A percentile compares a stretch with the other conserved stretches of the same genome.
These are phyloP conservation scores for Ecdyonurus torrentis DNA, from an alignment of 2,888 invertebrate species.

Conservation along the genomic window DNA sequence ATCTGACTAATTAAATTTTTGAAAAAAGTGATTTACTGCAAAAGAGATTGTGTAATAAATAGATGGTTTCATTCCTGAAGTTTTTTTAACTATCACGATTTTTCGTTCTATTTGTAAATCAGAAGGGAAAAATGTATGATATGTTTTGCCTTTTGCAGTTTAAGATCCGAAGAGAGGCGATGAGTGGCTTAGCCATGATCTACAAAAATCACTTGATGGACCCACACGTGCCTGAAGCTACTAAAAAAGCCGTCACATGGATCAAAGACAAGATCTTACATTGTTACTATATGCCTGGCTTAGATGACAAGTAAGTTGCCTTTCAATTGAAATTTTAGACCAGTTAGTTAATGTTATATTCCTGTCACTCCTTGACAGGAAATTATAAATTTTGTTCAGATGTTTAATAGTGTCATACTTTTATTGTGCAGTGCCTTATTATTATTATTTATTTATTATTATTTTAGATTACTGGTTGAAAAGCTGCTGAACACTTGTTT, in stretches of 20 bases:
- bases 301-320: conserved; percentile 68
- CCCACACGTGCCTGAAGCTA: conserved; percentile 63
- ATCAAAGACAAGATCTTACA: conserved; percentile 95
- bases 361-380: too few species aligned
- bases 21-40: too few species aligned
- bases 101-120: not conserved
- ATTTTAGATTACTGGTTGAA: conserved; percentile 58
- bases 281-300: conserved; percentile 57
- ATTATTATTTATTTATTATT: not conserved
- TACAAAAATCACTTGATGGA: conserved; percentile 80
- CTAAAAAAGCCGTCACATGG: conserved; percentile 84
- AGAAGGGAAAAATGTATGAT: not conserved
- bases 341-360: too few species aligned
- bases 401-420: too few species aligned
- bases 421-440: too few species aligned
- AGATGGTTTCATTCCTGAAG: not conserved
- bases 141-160: conserved; percentile 43
- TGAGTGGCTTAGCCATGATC: conserved; percentile 85
- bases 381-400: too few species aligned
- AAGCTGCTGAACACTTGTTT: conserved; percentile 83
- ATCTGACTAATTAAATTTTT: too few species aligned
- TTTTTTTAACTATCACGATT: not conserved
- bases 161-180: conserved; percentile 90
- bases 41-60: too few species aligned
- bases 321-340: too few species aligned